phyloP scores from a whole-genome alignment of 1,140 invertebrate species.

The Frieseomelitta varia region DNA sequence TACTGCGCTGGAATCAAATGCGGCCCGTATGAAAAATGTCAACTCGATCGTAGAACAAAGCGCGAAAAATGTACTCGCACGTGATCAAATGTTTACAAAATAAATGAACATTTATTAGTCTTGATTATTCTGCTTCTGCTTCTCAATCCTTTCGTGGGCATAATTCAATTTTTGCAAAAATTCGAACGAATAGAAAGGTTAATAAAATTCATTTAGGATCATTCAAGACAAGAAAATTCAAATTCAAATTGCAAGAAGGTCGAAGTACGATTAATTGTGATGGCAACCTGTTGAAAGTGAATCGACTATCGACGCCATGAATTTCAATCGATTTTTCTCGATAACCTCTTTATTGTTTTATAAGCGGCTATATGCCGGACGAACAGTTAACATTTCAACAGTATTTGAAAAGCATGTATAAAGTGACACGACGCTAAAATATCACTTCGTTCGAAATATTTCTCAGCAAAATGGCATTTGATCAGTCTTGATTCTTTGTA shows the following conservation, averaged over 20 bases:
- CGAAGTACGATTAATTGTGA: background rate
- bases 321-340: conserved; percentile 18
- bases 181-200: background rate
- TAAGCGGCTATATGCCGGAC: background rate
- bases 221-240: background rate
- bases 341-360: conserved; percentile 13
- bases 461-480: conserved; percentile 30
- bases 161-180: background rate
- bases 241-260: background rate
- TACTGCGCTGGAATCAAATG: conserved; percentile 88
- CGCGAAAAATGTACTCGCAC: conserved; percentile 85
- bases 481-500: conserved; percentile 6
- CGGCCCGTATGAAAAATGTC: conserved; percentile 86
- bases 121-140: background rate
- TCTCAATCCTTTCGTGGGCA: background rate
- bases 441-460: background rate
- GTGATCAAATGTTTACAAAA: background rate
- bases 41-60: conserved; percentile 85
- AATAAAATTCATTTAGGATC: background rate
- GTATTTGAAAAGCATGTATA: background rate
- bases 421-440: background rate
- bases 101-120: background rate
- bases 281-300: conserved; percentile 23
- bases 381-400: background rate
- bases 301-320: conserved; percentile 5